Conservation (phyloP, 1,140 invertebrate genomes). For the Tyrophagus putrescentiae region DNA sequence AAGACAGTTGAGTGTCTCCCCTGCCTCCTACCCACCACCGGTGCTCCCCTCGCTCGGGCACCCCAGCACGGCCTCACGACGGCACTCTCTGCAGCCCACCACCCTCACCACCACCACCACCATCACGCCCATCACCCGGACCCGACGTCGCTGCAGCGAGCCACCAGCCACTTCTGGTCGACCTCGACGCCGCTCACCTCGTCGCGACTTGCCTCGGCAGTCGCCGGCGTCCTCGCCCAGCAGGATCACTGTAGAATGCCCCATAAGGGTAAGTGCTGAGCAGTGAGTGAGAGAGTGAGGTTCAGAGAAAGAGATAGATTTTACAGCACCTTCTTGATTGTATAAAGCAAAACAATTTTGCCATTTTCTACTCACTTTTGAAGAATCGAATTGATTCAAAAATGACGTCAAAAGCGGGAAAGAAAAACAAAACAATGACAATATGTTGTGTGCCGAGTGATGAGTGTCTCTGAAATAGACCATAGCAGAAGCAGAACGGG, state of each 20-base stretch:
- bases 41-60: neutral
- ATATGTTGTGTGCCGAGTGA: too few relatives aligned
- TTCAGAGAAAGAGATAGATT: too few relatives aligned
- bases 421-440: too few relatives aligned
- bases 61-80: neutral
- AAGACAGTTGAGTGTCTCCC: too few relatives aligned
- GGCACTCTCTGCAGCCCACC: slow-evolving; percentile 1
- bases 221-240: slow-evolving; percentile 9
- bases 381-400: too few relatives aligned
- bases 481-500: too few relatives aligned
- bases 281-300: too few relatives aligned
- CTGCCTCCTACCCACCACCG: neutral
- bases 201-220: slow-evolving; percentile 12
- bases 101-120: neutral
- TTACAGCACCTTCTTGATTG: neutral
- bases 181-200: slow-evolving; percentile 7
- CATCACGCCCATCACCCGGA: neutral
- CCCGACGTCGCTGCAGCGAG: neutral
- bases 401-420: too few relatives aligned
- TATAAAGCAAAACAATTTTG: neutral
- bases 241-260: slow-evolving; percentile 20
- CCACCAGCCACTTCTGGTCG: slow-evolving; percentile 11
- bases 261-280: slow-evolving; percentile 21
- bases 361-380: neutral
- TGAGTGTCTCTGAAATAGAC: too few relatives aligned